These are phyloP conservation scores for Anas bernieri DNA, from an alignment of 2,797 vertebrate genomes.

Conservation along the genomic window DNA sequence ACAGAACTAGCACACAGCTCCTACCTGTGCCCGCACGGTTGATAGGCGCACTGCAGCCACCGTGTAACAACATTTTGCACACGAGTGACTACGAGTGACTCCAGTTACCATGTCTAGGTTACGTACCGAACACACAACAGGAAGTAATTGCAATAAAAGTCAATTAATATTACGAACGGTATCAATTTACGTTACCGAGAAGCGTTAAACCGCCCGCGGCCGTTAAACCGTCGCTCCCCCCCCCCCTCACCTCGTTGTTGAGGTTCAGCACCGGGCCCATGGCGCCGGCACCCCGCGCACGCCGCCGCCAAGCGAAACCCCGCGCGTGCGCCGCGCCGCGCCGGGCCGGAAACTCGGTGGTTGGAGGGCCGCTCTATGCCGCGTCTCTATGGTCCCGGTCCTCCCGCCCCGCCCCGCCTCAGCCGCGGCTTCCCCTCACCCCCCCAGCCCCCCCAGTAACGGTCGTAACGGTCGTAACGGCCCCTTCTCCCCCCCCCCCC, in stretches of 20 bases:
- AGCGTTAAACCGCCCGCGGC: not conserved
- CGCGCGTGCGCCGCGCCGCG: not conserved
- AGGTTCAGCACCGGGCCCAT: not conserved
- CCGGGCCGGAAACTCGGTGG: accelerated
- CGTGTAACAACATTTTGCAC: not conserved
- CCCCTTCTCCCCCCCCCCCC: no score
- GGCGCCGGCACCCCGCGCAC: no score
- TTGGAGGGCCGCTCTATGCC: not conserved
- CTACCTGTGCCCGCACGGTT: not conserved
- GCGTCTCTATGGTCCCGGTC: not conserved
- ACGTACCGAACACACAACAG: not conserved
- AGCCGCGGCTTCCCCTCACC: accelerated
- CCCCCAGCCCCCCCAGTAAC: no score
- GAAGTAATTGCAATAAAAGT: not conserved
- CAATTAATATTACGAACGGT: not conserved
- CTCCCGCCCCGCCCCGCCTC: accelerated
- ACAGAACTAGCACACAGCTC: not conserved
- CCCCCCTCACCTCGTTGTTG: not conserved
- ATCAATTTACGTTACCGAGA: not conserved
- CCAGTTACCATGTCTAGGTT: not conserved
- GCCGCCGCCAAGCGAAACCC: not conserved
- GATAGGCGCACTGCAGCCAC: not conserved
- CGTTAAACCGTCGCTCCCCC: no score
- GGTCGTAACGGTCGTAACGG: no score
- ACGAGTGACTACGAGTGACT: accelerated